Percentiles rank a stretch among this genome's conserved stretches.
phyloP scores from a whole-genome alignment of 2,113 vertebrate species.

The Lophotis ruficrista region DNA sequence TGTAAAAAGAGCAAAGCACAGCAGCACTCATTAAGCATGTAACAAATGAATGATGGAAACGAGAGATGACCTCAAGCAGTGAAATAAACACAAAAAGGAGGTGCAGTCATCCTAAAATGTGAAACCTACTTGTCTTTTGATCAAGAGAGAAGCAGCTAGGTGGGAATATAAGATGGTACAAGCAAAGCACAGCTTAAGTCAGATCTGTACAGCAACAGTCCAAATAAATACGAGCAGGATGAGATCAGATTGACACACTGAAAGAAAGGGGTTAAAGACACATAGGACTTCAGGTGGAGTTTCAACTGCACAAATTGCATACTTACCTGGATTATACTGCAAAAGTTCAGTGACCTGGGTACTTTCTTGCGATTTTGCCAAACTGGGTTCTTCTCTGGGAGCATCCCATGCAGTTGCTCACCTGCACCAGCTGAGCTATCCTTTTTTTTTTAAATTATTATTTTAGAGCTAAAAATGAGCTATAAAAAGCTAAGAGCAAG shows the following conservation, averaged over 20 bases:
- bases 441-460: background rate
- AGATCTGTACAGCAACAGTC: background rate
- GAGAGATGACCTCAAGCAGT: background rate
- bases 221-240: background rate
- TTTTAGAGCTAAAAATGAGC: background rate
- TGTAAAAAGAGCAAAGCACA: background rate
- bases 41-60: fast-evolving
- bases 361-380: background rate
- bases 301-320: background rate
- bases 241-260: background rate
- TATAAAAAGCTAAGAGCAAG: background rate
- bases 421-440: background rate
- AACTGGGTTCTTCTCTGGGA: background rate
- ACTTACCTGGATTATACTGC: background rate
- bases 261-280: background rate
- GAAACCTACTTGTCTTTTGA: background rate
- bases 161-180: fast-evolving
- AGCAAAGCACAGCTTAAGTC: background rate
- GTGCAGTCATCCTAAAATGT: background rate
- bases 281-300: fast-evolving
- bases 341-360: background rate
- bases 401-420: background rate
- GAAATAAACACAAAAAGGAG: background rate
- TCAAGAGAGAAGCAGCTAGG: background rate
- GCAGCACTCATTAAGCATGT: background rate